phyloP scores from a whole-genome alignment of 2,797 vertebrate genomes.

The Botia almorhae region DNA sequence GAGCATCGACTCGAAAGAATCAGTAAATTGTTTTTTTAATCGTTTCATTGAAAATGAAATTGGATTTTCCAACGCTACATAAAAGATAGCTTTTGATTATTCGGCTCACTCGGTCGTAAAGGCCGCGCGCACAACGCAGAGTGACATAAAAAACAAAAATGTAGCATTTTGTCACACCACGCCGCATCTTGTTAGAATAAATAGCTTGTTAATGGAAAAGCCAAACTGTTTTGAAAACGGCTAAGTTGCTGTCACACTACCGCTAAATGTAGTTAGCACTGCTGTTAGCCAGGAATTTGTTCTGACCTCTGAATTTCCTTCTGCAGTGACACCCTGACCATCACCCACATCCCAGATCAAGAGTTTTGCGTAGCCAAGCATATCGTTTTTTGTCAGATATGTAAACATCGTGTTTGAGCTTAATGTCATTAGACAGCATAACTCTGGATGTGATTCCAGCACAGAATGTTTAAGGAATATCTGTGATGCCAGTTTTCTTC shows the following conservation, averaged over 20 bases:
- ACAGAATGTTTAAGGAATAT: neutral
- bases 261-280: neutral
- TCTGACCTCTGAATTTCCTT: neutral
- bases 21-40: neutral
- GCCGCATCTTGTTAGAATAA: neutral
- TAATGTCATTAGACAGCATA: neutral
- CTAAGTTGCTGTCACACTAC: neutral
- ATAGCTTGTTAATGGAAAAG: neutral
- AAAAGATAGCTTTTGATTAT: neutral
- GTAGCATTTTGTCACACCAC: neutral
- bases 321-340: neutral
- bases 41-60: neutral
- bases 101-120: neutral
- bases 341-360: neutral
- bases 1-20: neutral
- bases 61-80: neutral
- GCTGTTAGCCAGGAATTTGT: neutral
- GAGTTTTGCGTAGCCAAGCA: neutral
- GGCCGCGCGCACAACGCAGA: neutral
- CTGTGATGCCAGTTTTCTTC: neutral
- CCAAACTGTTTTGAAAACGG: neutral
- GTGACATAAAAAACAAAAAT: neutral
- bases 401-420: neutral
- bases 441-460: conserved; percentile 12
- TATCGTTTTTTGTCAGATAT: too few relatives aligned